Evolutionary conservation across 2,797 vertebrate genomes (phyloP), one percentile per base, ranked within the genome.

Genomic region (Ctenopoma multispine): DNA sequence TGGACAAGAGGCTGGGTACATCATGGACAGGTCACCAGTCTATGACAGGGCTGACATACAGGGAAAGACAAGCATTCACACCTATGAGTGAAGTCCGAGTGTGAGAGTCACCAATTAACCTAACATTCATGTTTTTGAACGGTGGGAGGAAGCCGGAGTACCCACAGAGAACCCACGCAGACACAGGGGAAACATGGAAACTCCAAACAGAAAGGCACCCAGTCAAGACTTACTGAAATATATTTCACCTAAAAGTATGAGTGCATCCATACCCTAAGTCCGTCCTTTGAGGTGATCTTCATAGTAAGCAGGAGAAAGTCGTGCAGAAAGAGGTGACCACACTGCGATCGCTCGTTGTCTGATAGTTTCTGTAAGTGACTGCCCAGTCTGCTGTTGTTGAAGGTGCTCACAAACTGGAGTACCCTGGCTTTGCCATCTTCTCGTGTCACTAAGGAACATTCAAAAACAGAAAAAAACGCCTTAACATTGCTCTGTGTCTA

Each of bases 251-350:
- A 5, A 18, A 60, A 7, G 12, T 27, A 18, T 7, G 12, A 18
- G 5, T 1, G 4, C 7, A 9, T 38, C 44, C 40, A 36, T 79
- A 94, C 94, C 92, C 10, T 43, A 0, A 88, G 77, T 69, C 92
- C 87, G 0, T 88, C 81, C 48, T 84, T 75, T 3, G 88, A 87
- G 27, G 81, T 81, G 59, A 92, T 72, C 77, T 91, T 92, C 31
- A 90, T 57, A 21, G 76, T 84, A 40, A 93, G 87, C 63, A 91
- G 90, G 63, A 94, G 80, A 24, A 91, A 92, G 82, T 95, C 94
- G 1, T 69, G 75, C 12, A 95, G 86, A 53, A 81, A 95, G 63
- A 47, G 69, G 4, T 13, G 81, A 17, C 49, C 48, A 11, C 87
- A 83, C 20, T 91, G 79, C 3, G 9, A 0, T 1, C 41, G 79